phyloP scores from a whole-genome alignment of 2,113 vertebrate genomes.

The Alectura lathami region DNA sequence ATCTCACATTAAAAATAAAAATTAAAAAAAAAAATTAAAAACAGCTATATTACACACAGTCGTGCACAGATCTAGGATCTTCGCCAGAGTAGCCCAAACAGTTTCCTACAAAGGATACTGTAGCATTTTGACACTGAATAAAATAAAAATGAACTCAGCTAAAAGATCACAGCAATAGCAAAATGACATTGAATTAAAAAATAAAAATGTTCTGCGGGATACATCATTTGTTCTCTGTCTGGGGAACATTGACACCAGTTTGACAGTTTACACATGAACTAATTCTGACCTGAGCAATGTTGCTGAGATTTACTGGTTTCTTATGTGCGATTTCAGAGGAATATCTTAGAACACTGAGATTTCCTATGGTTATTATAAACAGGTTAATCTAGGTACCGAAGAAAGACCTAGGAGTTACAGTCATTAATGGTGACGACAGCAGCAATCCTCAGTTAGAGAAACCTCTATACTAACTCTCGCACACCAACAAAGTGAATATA shows the following conservation, averaged over 20 bases:
- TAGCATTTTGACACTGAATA: not conserved
- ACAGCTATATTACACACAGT: not conserved
- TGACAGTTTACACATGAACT: not conserved
- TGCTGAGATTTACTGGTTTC: not conserved
- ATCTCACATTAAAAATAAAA: constrained; percentile 76
- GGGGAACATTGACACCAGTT: not conserved
- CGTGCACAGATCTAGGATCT: not conserved
- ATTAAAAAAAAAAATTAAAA: not conserved
- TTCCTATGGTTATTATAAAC: not conserved
- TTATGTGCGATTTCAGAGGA: not conserved
- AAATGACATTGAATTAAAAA: not conserved
- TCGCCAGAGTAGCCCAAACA: not conserved
- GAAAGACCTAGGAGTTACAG: not conserved
- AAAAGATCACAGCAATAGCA: not conserved
- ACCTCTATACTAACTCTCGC: not conserved
- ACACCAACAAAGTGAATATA: not conserved
- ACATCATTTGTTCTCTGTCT: not conserved
- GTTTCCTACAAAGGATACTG: not conserved
- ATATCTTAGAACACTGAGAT: not conserved
- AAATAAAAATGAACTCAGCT: not conserved
- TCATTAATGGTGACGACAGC: not conserved
- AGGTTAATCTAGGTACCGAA: not conserved
- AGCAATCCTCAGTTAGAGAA: not conserved
- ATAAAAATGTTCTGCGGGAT: not conserved
- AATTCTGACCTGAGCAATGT: not conserved